Evolutionary conservation across 2,113 vertebrate species (phyloP).

Genomic region (Microtus oregoni): DNA sequence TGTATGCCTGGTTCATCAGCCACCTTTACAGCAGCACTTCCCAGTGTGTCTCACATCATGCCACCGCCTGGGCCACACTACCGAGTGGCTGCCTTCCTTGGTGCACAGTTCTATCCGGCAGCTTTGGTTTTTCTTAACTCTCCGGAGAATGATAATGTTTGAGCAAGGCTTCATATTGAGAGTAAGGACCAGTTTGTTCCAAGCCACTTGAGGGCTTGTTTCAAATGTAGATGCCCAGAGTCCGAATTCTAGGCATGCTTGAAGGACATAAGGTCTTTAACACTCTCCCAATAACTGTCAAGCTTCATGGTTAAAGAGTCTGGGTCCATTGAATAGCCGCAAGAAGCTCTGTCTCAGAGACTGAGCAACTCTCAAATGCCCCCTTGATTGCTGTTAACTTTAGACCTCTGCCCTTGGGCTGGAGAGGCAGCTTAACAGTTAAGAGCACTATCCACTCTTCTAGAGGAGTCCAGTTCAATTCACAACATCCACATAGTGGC

Average conservation of each 20-base stretch:
- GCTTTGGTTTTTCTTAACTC: neutral
- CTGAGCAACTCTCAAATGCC: neutral
- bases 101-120: neutral
- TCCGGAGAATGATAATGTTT: neutral
- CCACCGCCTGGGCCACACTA: neutral
- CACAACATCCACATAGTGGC: neutral
- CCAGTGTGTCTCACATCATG: neutral
- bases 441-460: neutral
- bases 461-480: neutral
- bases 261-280: neutral
- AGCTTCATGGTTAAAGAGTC: neutral
- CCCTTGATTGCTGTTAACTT: neutral
- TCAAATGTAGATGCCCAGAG: neutral
- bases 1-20: neutral
- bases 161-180: neutral
- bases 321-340: neutral
- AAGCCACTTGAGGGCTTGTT: neutral
- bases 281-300: neutral
- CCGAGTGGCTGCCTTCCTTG: neutral
- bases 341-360: neutral
- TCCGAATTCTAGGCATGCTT: neutral
- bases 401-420: neutral
- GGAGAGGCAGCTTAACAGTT: neutral
- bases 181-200: neutral
- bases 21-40: neutral